Evolutionary conservation across 2,888 invertebrate genomes (phyloP).

Genomic region (Andrena praecox): DNA sequence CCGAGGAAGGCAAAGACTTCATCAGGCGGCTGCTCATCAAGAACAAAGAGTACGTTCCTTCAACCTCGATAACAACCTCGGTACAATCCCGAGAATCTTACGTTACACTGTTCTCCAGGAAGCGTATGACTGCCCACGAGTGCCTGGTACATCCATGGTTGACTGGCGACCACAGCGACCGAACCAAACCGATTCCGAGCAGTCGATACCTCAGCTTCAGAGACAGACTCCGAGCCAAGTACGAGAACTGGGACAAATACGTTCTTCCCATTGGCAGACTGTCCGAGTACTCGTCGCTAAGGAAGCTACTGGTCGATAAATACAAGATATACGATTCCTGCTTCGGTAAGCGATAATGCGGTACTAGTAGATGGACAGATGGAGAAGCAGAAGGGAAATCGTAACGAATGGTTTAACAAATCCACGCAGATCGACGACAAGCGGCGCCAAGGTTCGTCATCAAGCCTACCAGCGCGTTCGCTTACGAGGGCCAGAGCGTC

Average conservation of each 20-base stretch:
- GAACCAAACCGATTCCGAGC: constrained; percentile 92
- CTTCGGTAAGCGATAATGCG: constrained; percentile 89
- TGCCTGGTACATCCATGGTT: constrained; percentile 98
- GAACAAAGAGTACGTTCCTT: constrained; percentile 93
- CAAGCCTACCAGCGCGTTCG: constrained; percentile 97
- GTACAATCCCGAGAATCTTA: not conserved
- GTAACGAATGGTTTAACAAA: not conserved
- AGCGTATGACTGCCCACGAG: constrained; percentile 99
- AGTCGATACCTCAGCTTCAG: constrained; percentile 94
- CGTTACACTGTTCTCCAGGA: constrained; percentile 86
- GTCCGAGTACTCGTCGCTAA: constrained; percentile 98
- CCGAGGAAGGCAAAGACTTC: constrained; percentile 99
- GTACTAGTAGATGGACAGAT: not conserved
- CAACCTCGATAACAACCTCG: not conserved
- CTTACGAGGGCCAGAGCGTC: constrained; percentile 98
- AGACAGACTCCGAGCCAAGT: constrained; percentile 93
- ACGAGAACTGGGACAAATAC: constrained; percentile 93
- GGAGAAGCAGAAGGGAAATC: not conserved
- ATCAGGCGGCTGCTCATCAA: constrained; percentile 96
- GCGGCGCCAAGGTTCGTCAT: constrained; percentile 99
- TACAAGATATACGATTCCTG: constrained; percentile 98
- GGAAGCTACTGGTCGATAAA: constrained; percentile 97
- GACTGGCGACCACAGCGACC: constrained; percentile 92
- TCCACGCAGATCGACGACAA: constrained; percentile 93
- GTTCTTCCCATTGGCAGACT: constrained; percentile 97